Base-by-base conservation (phyloP, 2,113 vertebrate genomes). In the Halcyon senegalensis region DNA sequence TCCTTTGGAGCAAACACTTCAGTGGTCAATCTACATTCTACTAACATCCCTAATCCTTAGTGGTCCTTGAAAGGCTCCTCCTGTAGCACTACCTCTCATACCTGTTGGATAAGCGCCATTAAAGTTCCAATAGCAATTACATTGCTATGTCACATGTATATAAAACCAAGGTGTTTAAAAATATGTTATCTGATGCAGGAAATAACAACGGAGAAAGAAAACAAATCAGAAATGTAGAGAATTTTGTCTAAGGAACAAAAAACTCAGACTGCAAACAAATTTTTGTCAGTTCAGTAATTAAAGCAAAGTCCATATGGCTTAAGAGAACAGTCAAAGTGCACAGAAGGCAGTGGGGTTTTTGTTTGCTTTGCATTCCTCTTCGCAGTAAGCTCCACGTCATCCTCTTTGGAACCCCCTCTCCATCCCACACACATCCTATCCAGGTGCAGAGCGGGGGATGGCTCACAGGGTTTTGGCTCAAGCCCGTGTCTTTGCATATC, bases 231-330 rank as follows among this genome's bases (percentile, higher is more conserved):
- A 89, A 72, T 3, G 7, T 28, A 35, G 58, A 35, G 70, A 46
- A 90, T 68, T 51, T 33, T 63, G 80, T 27, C 72, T 66, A 87
- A 94, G 89, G 92, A 68, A 89, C 60, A 91, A 93, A 92, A 90
- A 88, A 67, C 27, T 43, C 90, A 50, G 31, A 48, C 68, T 35
- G n/a, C 43, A 44, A 96, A 75, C 48, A 63, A 92, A 75, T 67
- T 67, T 6, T 87, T 80, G 59, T 92, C 87, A 89, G 91, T 94
- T 91, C 63, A 21, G 62, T 78, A 68, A 91, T 91, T 91, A 97
- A 98, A 97, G 95, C 96, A 69, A 97, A 81, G 87, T 97, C 95
- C 87, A 43, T 97, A 97, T 97, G 98, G 98, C 98, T 98, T 98
- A 96, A 95, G 94, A 95, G 94, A 97, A 96, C 96, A 96, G 97